A percentile compares a stretch with the other conserved stretches of the same genome.
Conservation (phyloP, 2,113 vertebrate species). For the Ammospiza caudacuta region DNA sequence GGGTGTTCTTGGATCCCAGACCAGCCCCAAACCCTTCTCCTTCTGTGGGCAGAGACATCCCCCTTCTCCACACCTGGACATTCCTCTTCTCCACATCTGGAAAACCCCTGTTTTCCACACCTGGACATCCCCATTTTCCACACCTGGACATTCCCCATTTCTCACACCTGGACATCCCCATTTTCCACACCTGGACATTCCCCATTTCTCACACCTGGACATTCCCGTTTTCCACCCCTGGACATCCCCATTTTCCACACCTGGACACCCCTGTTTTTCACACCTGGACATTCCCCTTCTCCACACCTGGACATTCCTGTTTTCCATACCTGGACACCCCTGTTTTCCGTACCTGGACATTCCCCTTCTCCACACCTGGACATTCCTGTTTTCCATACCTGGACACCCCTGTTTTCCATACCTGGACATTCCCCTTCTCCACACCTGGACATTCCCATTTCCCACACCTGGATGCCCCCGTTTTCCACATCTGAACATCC, state of each 20-base stretch:
- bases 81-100: rapidly evolving
- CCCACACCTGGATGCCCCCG: too few species aligned
- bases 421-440: rapidly evolving
- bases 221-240: too few species aligned
- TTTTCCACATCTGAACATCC: neutral
- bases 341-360: neutral
- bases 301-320: neutral
- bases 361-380: neutral
- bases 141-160: rapidly evolving
- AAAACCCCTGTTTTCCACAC: too few species aligned
- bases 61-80: neutral
- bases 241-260: neutral
- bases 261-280: neutral
- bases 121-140: rapidly evolving
- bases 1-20: neutral
- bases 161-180: neutral
- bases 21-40: neutral
- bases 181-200: neutral
- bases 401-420: too few species aligned
- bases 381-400: too few species aligned
- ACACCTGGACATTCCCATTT: neutral
- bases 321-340: too few species aligned
- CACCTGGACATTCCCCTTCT: rapidly evolving
- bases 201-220: rapidly evolving
- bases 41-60: neutral